These are phyloP conservation scores for Sitodiplosis mosellana DNA, from an alignment of 1,140 invertebrate species.

Conservation along the genomic window DNA sequence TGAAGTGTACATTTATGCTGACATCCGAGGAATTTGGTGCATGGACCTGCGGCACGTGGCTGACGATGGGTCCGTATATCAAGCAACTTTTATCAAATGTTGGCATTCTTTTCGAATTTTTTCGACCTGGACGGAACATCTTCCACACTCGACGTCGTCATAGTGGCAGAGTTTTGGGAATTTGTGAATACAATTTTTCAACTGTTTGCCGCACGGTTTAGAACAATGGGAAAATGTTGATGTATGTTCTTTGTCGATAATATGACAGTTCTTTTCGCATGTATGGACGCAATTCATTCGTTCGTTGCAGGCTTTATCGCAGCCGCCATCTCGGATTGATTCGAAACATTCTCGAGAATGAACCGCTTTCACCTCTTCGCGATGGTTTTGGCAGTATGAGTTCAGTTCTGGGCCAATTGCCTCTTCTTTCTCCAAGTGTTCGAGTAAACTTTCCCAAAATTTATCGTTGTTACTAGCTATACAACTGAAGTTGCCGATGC, in stretches of 20 bases:
- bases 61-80: not conserved
- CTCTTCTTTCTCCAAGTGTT: not conserved
- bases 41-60: not conserved
- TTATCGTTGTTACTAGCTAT: slow-evolving; percentile 26
- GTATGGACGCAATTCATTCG: slow-evolving; percentile 30
- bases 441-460: slow-evolving; percentile 29
- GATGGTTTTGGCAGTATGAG: not conserved
- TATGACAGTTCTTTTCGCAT: slow-evolving; percentile 33
- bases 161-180: not conserved
- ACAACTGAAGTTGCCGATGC: slow-evolving; percentile 41
- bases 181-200: not conserved
- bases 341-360: slow-evolving; percentile 23
- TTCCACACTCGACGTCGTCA: not conserved
- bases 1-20: not conserved
- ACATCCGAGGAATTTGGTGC: not conserved
- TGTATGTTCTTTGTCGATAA: slow-evolving; percentile 28
- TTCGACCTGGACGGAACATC: not conserved
- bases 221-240: not conserved
- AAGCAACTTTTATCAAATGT: not conserved
- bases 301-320: slow-evolving; percentile 23
- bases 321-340: slow-evolving; percentile 30
- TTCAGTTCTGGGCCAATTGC: not conserved
- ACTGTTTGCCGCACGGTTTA: not conserved
- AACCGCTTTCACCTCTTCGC: slow-evolving; percentile 7
- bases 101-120: not conserved